These are phyloP conservation scores for Glaucidium brasilianum DNA, from an alignment of 2,113 vertebrate genomes.

Conservation along the genomic window DNA sequence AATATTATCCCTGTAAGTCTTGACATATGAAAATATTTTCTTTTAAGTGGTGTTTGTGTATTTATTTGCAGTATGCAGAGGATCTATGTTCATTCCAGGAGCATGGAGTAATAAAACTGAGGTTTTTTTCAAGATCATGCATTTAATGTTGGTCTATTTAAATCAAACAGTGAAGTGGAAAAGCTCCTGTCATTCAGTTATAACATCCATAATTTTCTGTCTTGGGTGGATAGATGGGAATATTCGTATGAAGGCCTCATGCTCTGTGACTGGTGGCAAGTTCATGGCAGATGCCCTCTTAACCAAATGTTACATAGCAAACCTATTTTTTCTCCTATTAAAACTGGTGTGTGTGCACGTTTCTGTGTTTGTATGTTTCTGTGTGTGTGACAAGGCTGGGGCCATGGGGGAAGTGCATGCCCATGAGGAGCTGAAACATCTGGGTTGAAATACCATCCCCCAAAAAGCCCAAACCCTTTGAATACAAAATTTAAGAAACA, in stretches of 20 bases:
- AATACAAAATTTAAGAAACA: neutral
- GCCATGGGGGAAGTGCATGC: accelerated
- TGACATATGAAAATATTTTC: neutral
- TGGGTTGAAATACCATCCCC: neutral
- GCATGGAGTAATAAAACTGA: neutral
- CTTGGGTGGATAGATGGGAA: accelerated
- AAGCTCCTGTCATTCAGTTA: neutral
- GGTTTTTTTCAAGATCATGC: neutral
- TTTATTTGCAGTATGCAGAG: neutral
- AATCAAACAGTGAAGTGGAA: neutral
- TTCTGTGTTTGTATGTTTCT: too few relatives aligned
- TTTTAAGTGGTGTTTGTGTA: neutral
- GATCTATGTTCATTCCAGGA: neutral
- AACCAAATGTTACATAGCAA: accelerated
- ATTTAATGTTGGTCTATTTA: neutral
- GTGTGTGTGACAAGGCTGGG: neutral
- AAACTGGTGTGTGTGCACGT: neutral
- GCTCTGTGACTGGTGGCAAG: accelerated
- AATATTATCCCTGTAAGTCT: neutral
- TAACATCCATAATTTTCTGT: neutral
- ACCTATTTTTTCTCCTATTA: neutral
- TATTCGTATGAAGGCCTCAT: accelerated
- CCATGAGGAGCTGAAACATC: neutral
- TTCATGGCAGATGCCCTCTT: neutral
- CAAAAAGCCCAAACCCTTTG: accelerated